phyloP scores from a whole-genome alignment of 2,888 invertebrate genomes.

The Acronicta psi region DNA sequence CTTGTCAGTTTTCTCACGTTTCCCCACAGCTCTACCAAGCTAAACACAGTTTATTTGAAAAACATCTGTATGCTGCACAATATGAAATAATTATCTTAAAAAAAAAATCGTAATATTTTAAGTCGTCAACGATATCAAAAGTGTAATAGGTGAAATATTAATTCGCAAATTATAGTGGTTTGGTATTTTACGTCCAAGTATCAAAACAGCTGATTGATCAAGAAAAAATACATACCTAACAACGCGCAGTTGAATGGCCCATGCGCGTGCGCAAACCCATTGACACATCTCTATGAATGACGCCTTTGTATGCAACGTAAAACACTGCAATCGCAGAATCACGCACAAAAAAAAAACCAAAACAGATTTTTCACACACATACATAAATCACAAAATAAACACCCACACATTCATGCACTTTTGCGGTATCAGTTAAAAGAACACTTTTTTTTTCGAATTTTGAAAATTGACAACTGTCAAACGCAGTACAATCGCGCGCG shows the following conservation, averaged over 20 bases:
- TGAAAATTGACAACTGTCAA: constrained; percentile 59
- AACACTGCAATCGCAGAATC: constrained; percentile 50
- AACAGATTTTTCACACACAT: constrained; percentile 27
- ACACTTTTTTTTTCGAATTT: constrained; percentile 3
- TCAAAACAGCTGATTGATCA: constrained; percentile 66
- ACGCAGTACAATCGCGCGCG: constrained; percentile 60
- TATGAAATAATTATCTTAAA: constrained; percentile 14
- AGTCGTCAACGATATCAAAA: constrained; percentile 48
- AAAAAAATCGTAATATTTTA: constrained; percentile 19
- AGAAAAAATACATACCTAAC: constrained; percentile 75
- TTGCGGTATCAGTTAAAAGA: neutral
- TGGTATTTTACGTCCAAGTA: constrained; percentile 40
- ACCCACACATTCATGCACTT: constrained; percentile 8
- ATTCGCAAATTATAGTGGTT: constrained; percentile 23
- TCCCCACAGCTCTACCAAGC: constrained; percentile 14
- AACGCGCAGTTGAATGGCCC: constrained; percentile 73
- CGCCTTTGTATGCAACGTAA: constrained; percentile 61
- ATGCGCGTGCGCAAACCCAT: constrained; percentile 80
- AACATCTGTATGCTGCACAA: neutral
- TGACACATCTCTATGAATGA: constrained; percentile 83
- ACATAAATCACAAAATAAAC: constrained; percentile 9
- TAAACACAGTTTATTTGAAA: constrained; percentile 27
- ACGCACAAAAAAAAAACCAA: constrained; percentile 29
- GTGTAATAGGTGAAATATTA: too few relatives aligned
- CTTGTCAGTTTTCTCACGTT: constrained; percentile 47